These are phyloP conservation scores for Chrysemys picta DNA, from an alignment of 2,113 vertebrate genomes.

Conservation along the genomic window DNA sequence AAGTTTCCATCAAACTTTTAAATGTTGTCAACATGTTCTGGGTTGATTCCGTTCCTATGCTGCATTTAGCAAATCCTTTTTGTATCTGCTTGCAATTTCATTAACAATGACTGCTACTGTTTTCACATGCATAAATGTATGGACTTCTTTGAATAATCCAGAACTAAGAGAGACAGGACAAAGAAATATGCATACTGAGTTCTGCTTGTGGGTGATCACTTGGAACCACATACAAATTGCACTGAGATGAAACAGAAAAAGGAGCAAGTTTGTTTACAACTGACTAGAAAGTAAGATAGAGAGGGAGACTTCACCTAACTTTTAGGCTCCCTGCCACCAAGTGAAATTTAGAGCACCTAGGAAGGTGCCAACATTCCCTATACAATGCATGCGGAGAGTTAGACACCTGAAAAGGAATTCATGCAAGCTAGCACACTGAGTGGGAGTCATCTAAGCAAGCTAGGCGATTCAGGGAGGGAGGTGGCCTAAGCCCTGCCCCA, in stretches of 20 bases:
- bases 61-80: not conserved
- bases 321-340: not conserved
- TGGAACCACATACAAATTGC: not conserved
- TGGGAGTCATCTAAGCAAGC: not conserved
- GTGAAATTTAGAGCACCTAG: not conserved
- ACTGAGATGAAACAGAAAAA: not conserved
- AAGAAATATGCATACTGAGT: not conserved
- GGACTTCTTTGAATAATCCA: not conserved
- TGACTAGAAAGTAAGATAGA: not conserved
- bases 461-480: too few relatives aligned
- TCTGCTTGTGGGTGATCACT: not conserved
- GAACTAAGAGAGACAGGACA: not conserved
- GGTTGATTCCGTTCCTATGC: not conserved
- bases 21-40: not conserved
- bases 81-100: not conserved
- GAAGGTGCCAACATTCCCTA: not conserved
- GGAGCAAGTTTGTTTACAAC: not conserved
- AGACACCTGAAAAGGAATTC: not conserved
- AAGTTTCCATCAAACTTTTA: not conserved
- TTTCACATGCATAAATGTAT: slow-evolving; percentile 1
- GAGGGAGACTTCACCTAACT: not conserved
- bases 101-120: not conserved
- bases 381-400: not conserved
- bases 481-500: too few relatives aligned
- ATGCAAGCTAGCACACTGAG: not conserved